Evolutionary conservation across 2,113 vertebrate genomes (phyloP).

Genomic region (Todiramphus saurophagus): DNA sequence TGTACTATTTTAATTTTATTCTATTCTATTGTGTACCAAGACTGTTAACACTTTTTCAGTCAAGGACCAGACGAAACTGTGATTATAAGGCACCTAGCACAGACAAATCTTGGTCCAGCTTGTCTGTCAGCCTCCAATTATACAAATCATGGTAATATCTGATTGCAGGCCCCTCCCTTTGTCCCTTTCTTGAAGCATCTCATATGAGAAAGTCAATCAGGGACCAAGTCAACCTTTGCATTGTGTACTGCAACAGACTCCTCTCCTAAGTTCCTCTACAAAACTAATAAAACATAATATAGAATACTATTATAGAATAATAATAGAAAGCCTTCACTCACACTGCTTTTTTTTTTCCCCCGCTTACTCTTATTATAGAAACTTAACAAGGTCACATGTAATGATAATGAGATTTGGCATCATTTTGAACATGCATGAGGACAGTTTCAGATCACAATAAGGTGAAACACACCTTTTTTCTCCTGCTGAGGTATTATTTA

Average conservation of each 20-base stretch:
- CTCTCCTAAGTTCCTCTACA: neutral
- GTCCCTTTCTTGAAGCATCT: neutral
- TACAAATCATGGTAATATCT: neutral
- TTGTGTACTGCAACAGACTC: neutral
- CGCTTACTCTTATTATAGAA: neutral
- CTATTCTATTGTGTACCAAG: neutral
- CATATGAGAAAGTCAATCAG: neutral
- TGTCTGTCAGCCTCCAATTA: neutral
- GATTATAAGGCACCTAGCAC: neutral
- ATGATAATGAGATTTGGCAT: neutral
- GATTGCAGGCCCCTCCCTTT: neutral
- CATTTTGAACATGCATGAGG: neutral
- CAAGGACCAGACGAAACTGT: neutral
- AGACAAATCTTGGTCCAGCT: neutral
- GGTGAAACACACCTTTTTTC: neutral
- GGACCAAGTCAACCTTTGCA: neutral
- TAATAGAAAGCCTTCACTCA: neutral
- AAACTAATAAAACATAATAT: neutral
- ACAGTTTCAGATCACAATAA: neutral
- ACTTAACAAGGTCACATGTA: neutral
- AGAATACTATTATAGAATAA: too few species aligned
- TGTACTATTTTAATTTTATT: neutral
- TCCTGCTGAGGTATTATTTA: slow-evolving; percentile 29
- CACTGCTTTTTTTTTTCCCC: neutral
- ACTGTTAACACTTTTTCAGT: neutral